A percentile compares a stretch with the other conserved stretches of the same genome.
Conservation (phyloP, 2,797 vertebrate species). For the Semaprochilodus insignis region DNA sequence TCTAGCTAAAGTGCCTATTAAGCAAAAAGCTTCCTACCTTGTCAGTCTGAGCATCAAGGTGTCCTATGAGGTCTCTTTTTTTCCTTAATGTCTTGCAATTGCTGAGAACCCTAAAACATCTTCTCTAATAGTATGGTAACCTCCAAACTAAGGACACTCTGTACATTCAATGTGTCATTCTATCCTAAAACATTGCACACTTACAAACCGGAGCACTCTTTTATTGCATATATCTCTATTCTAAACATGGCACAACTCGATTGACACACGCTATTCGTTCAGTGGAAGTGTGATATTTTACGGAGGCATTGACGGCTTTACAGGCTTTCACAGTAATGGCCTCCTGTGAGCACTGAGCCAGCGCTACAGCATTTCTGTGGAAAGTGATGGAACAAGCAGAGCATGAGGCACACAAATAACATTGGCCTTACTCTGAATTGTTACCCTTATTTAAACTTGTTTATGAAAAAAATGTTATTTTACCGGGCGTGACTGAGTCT, state of each 20-base stretch:
- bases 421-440: conserved; percentile 8
- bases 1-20: too few relatives aligned
- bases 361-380: not conserved
- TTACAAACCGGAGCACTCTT: not conserved
- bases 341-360: conserved; percentile 24
- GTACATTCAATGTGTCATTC: conserved; percentile 10
- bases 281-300: conserved; percentile 9
- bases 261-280: conserved; percentile 12
- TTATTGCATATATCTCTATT: conserved; percentile 27
- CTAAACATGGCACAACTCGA: not conserved
- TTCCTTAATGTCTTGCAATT: not conserved
- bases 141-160: not conserved
- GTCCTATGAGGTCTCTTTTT: not conserved
- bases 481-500: conserved; percentile 10
- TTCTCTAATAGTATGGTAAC: not conserved
- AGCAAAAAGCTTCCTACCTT: conserved; percentile 4
- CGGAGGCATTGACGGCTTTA: conserved; percentile 9
- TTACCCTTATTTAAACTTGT: conserved; percentile 27
- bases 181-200: not conserved
- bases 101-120: not conserved
- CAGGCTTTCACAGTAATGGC: conserved; percentile 17
- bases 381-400: conserved; percentile 30
- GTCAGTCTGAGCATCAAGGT: not conserved
- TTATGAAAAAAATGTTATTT: conserved; percentile 20
- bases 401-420: conserved; percentile 25